Evolutionary conservation across 2,113 vertebrate genomes (phyloP).

Genomic region (Pseudolaguvia tuberculata): DNA sequence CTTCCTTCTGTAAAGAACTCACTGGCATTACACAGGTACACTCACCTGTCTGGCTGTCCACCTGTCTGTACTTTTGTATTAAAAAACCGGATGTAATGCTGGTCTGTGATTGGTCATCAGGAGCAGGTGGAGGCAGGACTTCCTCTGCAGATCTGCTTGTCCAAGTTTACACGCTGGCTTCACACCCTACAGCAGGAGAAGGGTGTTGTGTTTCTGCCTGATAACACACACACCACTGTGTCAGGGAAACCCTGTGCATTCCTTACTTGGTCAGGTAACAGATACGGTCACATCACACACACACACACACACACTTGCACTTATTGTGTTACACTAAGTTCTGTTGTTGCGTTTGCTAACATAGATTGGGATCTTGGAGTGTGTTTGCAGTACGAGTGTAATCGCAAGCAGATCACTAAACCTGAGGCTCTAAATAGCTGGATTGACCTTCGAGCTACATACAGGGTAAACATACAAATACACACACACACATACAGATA

Average conservation of each 20-base stretch:
- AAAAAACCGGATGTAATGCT: too few relatives aligned
- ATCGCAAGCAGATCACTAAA: conserved; percentile 87
- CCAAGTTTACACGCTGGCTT: conserved; percentile 86
- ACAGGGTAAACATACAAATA: conserved; percentile 71
- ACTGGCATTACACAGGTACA: conserved; percentile 89
- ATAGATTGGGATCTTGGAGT: conserved; percentile 94
- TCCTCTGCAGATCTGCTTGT: conserved; percentile 85
- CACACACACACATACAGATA: not conserved
- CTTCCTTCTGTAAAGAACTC: conserved; percentile 83
- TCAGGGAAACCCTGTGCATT: conserved; percentile 70
- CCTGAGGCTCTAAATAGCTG: conserved; percentile 83
- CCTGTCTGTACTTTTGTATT: not conserved
- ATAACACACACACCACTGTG: conserved; percentile 15
- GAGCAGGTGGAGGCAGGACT: conserved; percentile 82
- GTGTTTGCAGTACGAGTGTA: conserved; percentile 92
- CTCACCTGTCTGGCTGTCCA: not conserved
- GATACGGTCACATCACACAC: not conserved
- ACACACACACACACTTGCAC: not conserved
- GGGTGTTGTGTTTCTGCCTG: conserved; percentile 68
- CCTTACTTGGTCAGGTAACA: conserved; percentile 93
- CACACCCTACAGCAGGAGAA: conserved; percentile 75
- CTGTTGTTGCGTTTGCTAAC: conserved; percentile 11
- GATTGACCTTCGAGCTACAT: conserved; percentile 90
- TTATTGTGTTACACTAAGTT: not conserved
- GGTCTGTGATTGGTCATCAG: conserved; percentile 58